Percentiles rank a stretch among this genome's conserved stretches.
Evolutionary conservation across 2,113 vertebrate species (phyloP).

Genomic region (Eptesicus fuscus): DNA sequence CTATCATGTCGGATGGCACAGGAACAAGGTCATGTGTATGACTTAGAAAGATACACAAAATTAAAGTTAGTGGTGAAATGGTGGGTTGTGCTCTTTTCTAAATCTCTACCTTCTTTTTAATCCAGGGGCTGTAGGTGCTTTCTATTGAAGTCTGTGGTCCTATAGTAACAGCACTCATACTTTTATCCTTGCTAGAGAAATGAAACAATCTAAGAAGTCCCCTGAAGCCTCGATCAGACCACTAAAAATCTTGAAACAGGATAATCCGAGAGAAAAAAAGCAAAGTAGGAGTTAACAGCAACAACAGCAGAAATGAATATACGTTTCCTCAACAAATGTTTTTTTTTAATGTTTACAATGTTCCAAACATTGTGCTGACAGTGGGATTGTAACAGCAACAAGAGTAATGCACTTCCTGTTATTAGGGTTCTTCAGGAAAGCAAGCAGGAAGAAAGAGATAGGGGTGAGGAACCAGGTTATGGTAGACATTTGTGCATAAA

Average conservation of each 20-base stretch:
- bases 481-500: background rate
- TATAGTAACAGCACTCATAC: background rate
- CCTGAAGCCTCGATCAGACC: background rate
- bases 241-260: background rate
- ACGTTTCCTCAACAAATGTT: background rate
- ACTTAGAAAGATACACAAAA: background rate
- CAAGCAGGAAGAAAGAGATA: background rate
- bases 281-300: background rate
- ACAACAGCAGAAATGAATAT: background rate
- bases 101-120: background rate
- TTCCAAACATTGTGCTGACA: background rate
- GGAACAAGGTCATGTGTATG: background rate
- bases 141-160: background rate
- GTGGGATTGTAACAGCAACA: background rate
- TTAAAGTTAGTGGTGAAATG: background rate
- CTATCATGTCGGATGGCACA: background rate
- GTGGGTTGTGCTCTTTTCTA: background rate
- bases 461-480: background rate
- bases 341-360: background rate
- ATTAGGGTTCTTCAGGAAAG: background rate
- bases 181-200: background rate
- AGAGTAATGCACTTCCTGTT: background rate
- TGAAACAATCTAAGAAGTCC: background rate
- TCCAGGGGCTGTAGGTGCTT: background rate
- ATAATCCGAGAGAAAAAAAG: background rate